Evolutionary conservation across 2,888 invertebrate species (phyloP), one percentile per base, ranked within the genome.

Genomic region (Mayetiola destructor): DNA sequence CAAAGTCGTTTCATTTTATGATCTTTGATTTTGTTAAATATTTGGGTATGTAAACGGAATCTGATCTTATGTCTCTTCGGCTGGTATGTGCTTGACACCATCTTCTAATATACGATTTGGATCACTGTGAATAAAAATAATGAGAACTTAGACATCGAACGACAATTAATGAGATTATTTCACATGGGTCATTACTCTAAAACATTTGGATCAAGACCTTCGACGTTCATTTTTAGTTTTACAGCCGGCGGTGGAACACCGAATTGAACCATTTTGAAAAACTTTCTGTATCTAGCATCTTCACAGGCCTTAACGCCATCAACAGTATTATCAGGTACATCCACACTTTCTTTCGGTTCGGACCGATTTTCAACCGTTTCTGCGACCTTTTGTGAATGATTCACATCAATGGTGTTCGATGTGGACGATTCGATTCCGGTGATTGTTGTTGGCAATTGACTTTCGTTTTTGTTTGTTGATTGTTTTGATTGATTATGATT

Each of bases 221-320:
- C 92, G 9, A 79, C 71, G 55, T 77, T 69, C 80, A 91, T 85
- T 77, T 92, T 91, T 63, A 84, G 69, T 68, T 85, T 88, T 0
- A 93, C 84, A 37, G 88, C 93, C 61, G 76, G 78, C 55, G 80
- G 69, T n/a, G 88, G 89, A 1, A 92, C 92, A 37, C 94, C 93
- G 64, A 93, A 79, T 64, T 87, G 85, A 1, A 91, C 67, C 92
- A 94, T 91, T 76, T 89, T 92, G 59, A 92, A 83, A 73, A 83
- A 93, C 69, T 80, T 84, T 23, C 78, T 76, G 71, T 84, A 91
- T 62, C 80, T 77, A 4, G 81, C 79, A 69, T 85, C 83, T 56
- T 78, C 75, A 59, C 70, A 71, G 32, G 71, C 73, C 57, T 69
- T 70, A n/a, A 69, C 63, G 10, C 55, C 58, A 23, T 57, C 61